A percentile compares a stretch with the other conserved stretches of the same genome.
Evolutionary conservation across 2,113 vertebrate species (phyloP).

Genomic region (Spermophilus dauricus): DNA sequence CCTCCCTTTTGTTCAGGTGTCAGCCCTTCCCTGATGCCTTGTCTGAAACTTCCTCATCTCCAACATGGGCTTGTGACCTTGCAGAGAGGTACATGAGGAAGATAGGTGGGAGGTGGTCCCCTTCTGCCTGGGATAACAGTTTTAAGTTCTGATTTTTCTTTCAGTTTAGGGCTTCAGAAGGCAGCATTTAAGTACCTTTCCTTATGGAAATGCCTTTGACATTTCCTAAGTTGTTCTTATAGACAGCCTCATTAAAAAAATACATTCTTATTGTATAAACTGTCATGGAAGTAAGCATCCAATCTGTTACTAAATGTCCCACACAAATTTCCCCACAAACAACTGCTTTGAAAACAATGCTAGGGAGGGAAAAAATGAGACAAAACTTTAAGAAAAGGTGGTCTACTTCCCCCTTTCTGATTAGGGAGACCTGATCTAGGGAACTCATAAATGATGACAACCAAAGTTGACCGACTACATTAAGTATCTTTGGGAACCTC

Average conservation of each 20-base stretch:
- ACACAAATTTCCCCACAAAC: neutral
- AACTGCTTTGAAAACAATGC: neutral
- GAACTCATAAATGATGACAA: neutral
- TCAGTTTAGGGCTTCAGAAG: neutral
- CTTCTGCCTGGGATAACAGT: neutral
- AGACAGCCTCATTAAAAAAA: neutral
- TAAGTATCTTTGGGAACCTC: too few species aligned
- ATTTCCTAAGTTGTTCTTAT: neutral
- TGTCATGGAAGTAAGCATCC: neutral
- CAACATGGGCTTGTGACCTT: neutral
- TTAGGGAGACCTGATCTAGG: neutral
- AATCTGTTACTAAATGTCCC: neutral
- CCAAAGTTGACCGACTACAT: neutral
- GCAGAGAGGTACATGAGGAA: neutral
- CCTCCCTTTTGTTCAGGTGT: neutral
- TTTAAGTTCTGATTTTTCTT: neutral
- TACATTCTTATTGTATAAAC: neutral
- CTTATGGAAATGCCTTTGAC: neutral
- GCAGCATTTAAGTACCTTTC: neutral
- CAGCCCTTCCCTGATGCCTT: neutral
- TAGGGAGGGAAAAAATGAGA: neutral
- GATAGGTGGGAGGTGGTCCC: neutral
- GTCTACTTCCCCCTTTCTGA: neutral
- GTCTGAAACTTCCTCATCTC: neutral
- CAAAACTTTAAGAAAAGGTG: neutral